Evolutionary conservation across 1,140 invertebrate genomes (phyloP).

Genomic region (Eulimnadia texana): DNA sequence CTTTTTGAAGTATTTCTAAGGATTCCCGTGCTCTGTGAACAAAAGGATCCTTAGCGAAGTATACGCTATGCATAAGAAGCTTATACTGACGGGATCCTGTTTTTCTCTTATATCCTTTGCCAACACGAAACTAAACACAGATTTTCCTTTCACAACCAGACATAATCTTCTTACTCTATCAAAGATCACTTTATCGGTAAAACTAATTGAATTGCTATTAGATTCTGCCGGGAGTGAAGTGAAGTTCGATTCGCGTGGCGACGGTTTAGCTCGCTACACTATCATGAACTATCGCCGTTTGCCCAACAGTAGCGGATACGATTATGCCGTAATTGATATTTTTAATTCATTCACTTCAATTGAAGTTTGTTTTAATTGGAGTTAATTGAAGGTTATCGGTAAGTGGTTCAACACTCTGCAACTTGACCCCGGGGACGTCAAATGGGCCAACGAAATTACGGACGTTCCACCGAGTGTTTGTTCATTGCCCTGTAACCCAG

Average conservation of each 20-base stretch:
- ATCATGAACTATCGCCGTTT: slow-evolving; percentile 42
- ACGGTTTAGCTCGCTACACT: slow-evolving; percentile 48
- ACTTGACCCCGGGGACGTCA: slow-evolving; percentile 37
- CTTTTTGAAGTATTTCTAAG: too few species aligned
- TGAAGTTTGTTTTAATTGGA: background rate
- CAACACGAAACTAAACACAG: too few species aligned
- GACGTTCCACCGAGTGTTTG: slow-evolving; percentile 45
- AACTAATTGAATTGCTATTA: too few species aligned
- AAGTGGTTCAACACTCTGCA: slow-evolving; percentile 46
- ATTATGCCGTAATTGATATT: slow-evolving; percentile 37
- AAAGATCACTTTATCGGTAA: too few species aligned
- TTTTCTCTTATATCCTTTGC: too few species aligned
- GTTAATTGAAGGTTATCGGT: slow-evolving; percentile 37
- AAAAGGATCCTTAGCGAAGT: too few species aligned
- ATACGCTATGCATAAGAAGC: too few species aligned
- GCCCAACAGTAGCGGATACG: slow-evolving; percentile 36
- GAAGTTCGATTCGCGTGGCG: slow-evolving; percentile 47
- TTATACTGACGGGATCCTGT: too few species aligned
- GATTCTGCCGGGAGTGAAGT: slow-evolving; percentile 47
- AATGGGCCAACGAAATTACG: slow-evolving; percentile 38
- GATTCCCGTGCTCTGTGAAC: too few species aligned
- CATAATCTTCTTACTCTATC: too few species aligned
- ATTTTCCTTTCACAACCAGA: too few species aligned
- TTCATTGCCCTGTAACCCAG: slow-evolving; percentile 47
- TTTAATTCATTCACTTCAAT: too few species aligned